Conservation (phyloP, 2,113 vertebrate species). For the Athene cunicularia region DNA sequence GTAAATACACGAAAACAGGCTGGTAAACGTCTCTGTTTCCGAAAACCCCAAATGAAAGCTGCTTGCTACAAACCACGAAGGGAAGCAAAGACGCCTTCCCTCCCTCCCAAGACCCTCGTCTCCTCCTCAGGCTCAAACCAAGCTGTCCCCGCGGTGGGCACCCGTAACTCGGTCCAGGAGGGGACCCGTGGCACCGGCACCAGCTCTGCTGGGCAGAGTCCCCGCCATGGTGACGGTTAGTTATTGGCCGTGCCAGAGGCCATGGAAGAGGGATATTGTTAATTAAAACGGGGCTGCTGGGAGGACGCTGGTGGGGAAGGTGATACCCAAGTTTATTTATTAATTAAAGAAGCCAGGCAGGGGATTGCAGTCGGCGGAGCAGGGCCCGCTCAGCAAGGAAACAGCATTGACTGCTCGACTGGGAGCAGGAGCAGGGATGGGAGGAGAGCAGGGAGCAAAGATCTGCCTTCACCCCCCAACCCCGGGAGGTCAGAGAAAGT, state of each 20-base stretch:
- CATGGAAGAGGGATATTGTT: not conserved
- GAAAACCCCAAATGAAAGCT: not conserved
- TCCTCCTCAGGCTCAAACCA: not conserved
- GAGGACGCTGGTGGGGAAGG: not conserved
- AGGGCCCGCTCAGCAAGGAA: not conserved
- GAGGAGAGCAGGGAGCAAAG: not conserved
- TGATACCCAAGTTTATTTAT: not conserved
- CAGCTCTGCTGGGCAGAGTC: not conserved
- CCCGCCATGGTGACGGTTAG: not conserved
- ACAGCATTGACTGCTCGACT: not conserved
- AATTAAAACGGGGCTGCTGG: constrained; percentile 8
- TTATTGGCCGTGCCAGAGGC: not conserved
- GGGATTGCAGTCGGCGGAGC: not conserved
- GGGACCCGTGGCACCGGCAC: not conserved
- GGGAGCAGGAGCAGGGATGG: not conserved
- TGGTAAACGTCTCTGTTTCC: not conserved
- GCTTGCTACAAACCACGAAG: not conserved
- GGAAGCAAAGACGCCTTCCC: not conserved
- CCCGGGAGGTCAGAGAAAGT: not conserved
- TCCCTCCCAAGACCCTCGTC: not conserved
- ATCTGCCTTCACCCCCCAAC: not conserved
- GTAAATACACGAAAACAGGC: not conserved
- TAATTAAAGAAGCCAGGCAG: constrained; percentile 24
- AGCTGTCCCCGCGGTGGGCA: not conserved
- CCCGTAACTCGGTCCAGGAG: not conserved